These are phyloP conservation scores for Ochropleura plecta DNA, from an alignment of 2,888 invertebrate genomes.

Conservation along the genomic window DNA sequence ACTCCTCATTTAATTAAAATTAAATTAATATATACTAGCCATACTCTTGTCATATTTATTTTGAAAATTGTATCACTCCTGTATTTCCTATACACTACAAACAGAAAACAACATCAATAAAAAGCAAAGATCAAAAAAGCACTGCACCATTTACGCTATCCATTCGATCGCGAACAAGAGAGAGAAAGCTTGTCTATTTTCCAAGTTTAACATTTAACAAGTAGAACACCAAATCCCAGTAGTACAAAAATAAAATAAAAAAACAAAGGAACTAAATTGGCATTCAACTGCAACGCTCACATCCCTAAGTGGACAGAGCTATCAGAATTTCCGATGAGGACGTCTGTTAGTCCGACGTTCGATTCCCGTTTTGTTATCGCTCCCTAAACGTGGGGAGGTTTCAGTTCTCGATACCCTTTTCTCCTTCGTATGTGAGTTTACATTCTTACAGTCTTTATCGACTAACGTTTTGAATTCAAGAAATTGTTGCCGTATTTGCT, in stretches of 20 bases:
- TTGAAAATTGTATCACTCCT: neutral
- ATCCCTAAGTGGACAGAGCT: conserved; percentile 65
- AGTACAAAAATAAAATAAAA: conserved; percentile 54
- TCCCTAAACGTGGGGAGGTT: conserved; percentile 63
- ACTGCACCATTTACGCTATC: conserved; percentile 13
- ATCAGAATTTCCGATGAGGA: conserved; percentile 71
- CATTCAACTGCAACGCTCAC: conserved; percentile 66
- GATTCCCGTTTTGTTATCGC: conserved; percentile 66
- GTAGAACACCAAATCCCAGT: conserved; percentile 50
- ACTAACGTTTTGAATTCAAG: conserved; percentile 53
- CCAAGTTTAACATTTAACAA: conserved; percentile 47
- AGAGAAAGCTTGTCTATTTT: conserved; percentile 29
- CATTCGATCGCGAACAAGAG: conserved; percentile 2
- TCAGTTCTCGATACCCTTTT: conserved; percentile 56
- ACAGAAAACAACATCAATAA: neutral
- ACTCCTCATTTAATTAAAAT: neutral
- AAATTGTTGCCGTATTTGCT: conserved; percentile 53
- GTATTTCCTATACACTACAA: neutral
- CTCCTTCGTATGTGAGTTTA: conserved; percentile 49
- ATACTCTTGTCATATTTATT: neutral
- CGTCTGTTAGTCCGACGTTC: conserved; percentile 64
- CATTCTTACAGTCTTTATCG: conserved; percentile 59
- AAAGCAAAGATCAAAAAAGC: conserved; percentile 9
- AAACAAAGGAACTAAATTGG: conserved; percentile 59
- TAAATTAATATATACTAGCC: neutral